These are phyloP conservation scores for Tribolium freemani DNA, from an alignment of 2,888 invertebrate species.

Conservation along the genomic window DNA sequence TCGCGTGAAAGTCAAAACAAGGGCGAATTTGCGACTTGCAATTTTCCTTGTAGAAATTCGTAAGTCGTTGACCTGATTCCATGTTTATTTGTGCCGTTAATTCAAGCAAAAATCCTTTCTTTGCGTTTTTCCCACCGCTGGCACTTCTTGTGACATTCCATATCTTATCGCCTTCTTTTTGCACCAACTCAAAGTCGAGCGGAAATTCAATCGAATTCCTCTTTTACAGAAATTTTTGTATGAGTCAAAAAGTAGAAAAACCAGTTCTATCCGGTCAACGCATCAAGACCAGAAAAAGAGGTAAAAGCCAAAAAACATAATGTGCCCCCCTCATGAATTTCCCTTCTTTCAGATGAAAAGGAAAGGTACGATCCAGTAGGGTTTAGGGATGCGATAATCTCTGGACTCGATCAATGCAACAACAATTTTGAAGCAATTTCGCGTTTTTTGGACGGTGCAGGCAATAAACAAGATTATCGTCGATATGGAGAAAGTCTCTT, in stretches of 20 bases:
- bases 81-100: slow-evolving; percentile 54
- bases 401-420: slow-evolving; percentile 94
- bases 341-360: slow-evolving; percentile 88
- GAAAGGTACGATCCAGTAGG: slow-evolving; percentile 99
- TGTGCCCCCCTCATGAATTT: not conserved
- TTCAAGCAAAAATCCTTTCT: slow-evolving; percentile 35
- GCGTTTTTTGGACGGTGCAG: slow-evolving; percentile 94
- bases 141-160: not conserved
- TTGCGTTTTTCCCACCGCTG: slow-evolving; percentile 2
- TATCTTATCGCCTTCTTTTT: not conserved
- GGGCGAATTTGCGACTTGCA: slow-evolving; percentile 6
- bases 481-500: slow-evolving; percentile 98
- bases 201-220: slow-evolving; percentile 28
- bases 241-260: slow-evolving; percentile 99
- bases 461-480: slow-evolving; percentile 96
- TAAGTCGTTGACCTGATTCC: slow-evolving; percentile 59
- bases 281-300: slow-evolving; percentile 99
- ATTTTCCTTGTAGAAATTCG: slow-evolving; percentile 7
- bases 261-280: slow-evolving; percentile 99
- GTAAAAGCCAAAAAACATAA: slow-evolving; percentile 69
- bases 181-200: not conserved
- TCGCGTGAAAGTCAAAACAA: slow-evolving; percentile 14
- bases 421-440: slow-evolving; percentile 96
- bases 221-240: slow-evolving; percentile 80
- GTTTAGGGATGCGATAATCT: slow-evolving; percentile 97